Evolutionary conservation across 2,797 vertebrate genomes (phyloP), one percentile per base, ranked within the genome.

Genomic region (Halcyon badia): DNA sequence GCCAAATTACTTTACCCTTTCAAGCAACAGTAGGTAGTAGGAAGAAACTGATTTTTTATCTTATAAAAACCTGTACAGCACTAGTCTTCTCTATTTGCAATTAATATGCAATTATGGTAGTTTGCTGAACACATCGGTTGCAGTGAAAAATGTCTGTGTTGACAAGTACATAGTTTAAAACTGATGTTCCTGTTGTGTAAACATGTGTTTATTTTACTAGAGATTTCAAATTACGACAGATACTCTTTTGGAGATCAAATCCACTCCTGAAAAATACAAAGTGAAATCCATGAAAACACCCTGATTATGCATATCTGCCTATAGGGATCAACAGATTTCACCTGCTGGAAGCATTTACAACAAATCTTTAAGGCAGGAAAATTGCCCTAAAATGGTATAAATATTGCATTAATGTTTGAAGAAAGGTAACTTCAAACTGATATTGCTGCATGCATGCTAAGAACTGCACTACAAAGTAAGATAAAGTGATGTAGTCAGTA

Each of bases 241-340:
- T 1, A 19, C 3, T 91, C 69, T 72, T 64, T 41, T 41, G 89
- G 56, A 57, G 14, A 79, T 79, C 57, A 82, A 80, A 77, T 56
- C 17, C 6, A 33, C 19, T 62, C 54, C 56, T 82, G 83, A 87
- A 95, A 92, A 86, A 81, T 26, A 31, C 0, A 0, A 91, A 82
- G 56, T 89, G n/a, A 96, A 91, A 95, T 58, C 66, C 30, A 31
- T 35, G 16, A 71, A 87, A 92, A 66, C 16, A 69, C 48, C 15
- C 83, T 64, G 51, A 65, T 76, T 58, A 82, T 58, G 12, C 14
- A 37, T 30, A 46, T 68, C 49, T 86, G 39, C 41, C 60, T 84
- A 87, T 48, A 86, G 33, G 56, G 78, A 89, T 86, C 88, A 94
- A 89, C 28, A 77, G 54, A 89, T 85, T 87, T 84, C 31, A 86